Evolutionary conservation across 1,140 invertebrate species (phyloP), one percentile per base, ranked within the genome.

Genomic region (Phortica variegata): DNA sequence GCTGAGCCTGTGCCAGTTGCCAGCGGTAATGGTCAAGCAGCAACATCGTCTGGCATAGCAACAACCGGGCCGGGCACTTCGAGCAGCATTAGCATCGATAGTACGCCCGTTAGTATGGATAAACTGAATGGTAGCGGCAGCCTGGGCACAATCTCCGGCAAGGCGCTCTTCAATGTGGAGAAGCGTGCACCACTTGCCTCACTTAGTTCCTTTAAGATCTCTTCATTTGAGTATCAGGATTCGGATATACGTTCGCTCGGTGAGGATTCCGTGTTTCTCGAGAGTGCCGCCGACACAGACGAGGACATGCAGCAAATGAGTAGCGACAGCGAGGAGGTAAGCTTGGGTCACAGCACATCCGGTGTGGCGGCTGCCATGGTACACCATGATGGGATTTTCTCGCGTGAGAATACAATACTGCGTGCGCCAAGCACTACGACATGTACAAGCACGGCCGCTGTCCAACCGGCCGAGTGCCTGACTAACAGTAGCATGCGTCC

Each of bases 251-350:
- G 78, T 16, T 88, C 84, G 3, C 79, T 87, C 9, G 85, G 83
- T 37, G 85, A 86, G 40, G 87, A 89, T 66, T 88, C 87, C 2
- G 87, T 89, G 20, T 89, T 89, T 63, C 38, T 66, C 40, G 83
- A 85, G 60, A 76, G 72, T 46, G 60, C 60, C 3, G 76, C 77
- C 18, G 84, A 86, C 42, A 90, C 88, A 2, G 87, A 89, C 61
- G 87, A 89, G 61, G 88, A 89, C 68, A 84, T 89, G 45, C 87
- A 88, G 52, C 86, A 87, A 50, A 86, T 89, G 65, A 88, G 87
- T 33, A 90, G 87, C 20, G 88, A 90, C 63, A 89, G 86, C 59
- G 87, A 88, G 46, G 83, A 81, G 31, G 77, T 65, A 59, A 56
- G 54, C 34, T 43, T 51, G 10, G 32, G 37, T 26, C 1, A n/a